phyloP scores from a whole-genome alignment of 2,888 invertebrate genomes.

The Eupithecia insigniata region DNA sequence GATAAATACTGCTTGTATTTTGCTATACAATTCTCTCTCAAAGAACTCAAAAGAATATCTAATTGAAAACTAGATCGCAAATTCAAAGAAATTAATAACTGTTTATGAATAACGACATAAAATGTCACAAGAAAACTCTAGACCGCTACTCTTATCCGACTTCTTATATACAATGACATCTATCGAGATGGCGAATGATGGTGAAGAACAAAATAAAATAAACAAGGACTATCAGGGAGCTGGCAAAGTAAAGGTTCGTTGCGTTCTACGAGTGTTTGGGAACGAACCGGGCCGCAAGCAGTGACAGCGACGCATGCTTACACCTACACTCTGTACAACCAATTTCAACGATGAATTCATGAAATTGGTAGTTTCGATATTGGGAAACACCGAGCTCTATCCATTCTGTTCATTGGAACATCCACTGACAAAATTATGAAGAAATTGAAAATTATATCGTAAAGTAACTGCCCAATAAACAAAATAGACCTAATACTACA shows the following conservation, averaged over 20 bases:
- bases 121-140: constrained; percentile 25
- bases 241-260: constrained; percentile 52
- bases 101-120: constrained; percentile 18
- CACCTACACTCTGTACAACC: constrained; percentile 38
- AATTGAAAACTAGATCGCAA: neutral
- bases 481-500: constrained; percentile 38
- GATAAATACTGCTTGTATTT: neutral
- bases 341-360: constrained; percentile 7
- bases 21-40: neutral
- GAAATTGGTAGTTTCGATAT: constrained; percentile 17
- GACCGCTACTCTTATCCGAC: constrained; percentile 21
- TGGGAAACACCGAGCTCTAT: constrained; percentile 40
- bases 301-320: constrained; percentile 54
- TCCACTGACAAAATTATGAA: neutral
- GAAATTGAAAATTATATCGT: neutral
- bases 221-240: constrained; percentile 31
- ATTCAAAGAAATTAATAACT: constrained; percentile 11
- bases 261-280: constrained; percentile 45
- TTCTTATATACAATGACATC: constrained; percentile 22
- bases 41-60: neutral
- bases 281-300: constrained; percentile 56
- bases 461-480: constrained; percentile 46
- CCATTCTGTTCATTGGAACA: constrained; percentile 52
- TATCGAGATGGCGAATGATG: constrained; percentile 35
- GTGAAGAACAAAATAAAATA: constrained; percentile 39